phyloP scores from a whole-genome alignment of 64 coral and sea anemone genomes.

The Trachythela sp. region DNA sequence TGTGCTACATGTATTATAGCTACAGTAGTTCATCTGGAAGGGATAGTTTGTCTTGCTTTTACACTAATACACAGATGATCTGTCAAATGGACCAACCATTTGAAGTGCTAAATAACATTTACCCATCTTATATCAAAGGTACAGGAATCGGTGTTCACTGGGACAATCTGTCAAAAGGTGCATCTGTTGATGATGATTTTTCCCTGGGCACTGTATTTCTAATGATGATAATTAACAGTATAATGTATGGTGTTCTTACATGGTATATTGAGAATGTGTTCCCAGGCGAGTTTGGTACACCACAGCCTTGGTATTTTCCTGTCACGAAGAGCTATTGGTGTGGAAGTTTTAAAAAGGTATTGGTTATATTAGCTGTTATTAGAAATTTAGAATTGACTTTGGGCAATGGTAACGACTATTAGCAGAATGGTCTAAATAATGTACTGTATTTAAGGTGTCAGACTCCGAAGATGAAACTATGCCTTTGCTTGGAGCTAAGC shows the following conservation, averaged over 20 bases:
- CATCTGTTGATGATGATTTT: constrained; percentile 83
- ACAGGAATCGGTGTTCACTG: constrained; percentile 78
- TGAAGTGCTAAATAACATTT: background rate
- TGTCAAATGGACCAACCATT: background rate
- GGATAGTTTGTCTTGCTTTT: too few relatives aligned
- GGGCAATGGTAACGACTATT: background rate
- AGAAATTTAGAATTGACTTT: too few relatives aligned
- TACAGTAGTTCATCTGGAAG: too few relatives aligned
- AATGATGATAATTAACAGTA: constrained; percentile 73
- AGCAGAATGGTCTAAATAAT: background rate
- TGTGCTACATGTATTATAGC: too few relatives aligned
- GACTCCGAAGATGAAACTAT: constrained; percentile 6
- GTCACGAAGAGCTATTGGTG: constrained; percentile 78
- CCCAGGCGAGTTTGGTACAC: constrained; percentile 88
- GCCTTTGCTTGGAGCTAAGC: background rate
- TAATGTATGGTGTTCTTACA: constrained; percentile 77
- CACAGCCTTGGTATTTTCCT: constrained; percentile 89
- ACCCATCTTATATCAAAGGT: background rate
- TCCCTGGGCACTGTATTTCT: constrained; percentile 66
- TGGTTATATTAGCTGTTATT: too few relatives aligned
- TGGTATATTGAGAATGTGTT: constrained; percentile 95
- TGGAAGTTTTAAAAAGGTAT: constrained; percentile 72
- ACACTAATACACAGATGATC: too few relatives aligned
- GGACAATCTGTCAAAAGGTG: constrained; percentile 68
- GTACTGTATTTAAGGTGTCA: constrained; percentile 17